Conservation (phyloP, 30 jellyfish, hydroid and myxozoan genomes). For the Hydractinia symbiolongicarpus region DNA sequence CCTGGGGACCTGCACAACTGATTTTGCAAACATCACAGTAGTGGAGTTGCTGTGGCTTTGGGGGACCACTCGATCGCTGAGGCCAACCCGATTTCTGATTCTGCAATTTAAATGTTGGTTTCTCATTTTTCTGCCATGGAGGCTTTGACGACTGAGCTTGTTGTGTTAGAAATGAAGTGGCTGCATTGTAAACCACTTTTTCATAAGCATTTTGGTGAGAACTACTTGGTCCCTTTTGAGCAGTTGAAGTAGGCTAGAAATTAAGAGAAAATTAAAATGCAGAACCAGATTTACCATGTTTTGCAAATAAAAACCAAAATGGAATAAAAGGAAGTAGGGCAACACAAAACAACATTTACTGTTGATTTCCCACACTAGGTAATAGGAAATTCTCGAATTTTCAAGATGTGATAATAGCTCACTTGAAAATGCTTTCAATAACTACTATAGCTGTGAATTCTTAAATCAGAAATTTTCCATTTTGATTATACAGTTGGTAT, state of each 20-base stretch:
- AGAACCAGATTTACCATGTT: background rate
- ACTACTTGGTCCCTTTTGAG: conserved; percentile 12
- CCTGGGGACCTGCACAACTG: conserved; percentile 98
- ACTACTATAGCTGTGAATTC: background rate
- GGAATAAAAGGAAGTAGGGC: no score
- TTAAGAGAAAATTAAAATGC: conserved; percentile 14
- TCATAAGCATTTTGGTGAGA: conserved; percentile 82
- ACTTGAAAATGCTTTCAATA: no score
- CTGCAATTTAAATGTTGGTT: conserved; percentile 75
- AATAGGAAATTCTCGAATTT: no score
- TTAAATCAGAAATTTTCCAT: background rate
- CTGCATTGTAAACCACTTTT: conserved; percentile 84
- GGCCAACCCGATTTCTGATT: conserved; percentile 40
- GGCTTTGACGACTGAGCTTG: conserved; percentile 70
- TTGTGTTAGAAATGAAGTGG: conserved; percentile 85
- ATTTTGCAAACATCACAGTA: conserved; percentile 96
- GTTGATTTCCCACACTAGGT: no score
- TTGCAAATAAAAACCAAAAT: no score
- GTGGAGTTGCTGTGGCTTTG: conserved; percentile 84
- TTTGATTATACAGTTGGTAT: background rate
- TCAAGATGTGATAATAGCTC: no score
- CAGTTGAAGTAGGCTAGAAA: conserved; percentile 30
- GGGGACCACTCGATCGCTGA: conserved; percentile 51
- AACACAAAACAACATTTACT: no score
- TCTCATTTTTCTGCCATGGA: conserved; percentile 83